Evolutionary conservation across 2,113 vertebrate genomes (phyloP).

Genomic region (Zosterops pallidus): DNA sequence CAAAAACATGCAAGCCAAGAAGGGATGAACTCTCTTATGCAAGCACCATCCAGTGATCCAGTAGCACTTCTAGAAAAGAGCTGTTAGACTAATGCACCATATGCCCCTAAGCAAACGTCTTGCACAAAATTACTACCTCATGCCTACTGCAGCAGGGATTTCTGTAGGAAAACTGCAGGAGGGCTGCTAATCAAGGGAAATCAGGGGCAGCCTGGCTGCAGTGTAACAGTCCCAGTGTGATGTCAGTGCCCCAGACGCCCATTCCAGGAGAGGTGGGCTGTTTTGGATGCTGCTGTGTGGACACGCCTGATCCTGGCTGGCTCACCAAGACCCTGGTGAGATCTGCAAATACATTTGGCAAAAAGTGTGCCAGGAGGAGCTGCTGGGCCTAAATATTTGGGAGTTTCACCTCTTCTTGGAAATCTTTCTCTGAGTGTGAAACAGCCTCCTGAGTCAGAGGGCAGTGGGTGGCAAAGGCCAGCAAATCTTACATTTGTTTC

Average conservation of each 20-base stretch:
- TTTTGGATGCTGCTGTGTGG: background rate
- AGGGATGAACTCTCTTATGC: background rate
- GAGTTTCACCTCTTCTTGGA: background rate
- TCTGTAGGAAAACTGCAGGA: background rate
- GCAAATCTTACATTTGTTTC: background rate
- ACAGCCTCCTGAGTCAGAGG: background rate
- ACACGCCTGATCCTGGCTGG: fast-evolving
- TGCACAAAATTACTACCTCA: background rate
- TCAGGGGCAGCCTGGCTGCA: background rate
- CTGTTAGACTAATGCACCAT: background rate
- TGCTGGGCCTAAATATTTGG: background rate
- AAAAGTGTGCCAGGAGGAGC: background rate
- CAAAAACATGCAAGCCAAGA: background rate
- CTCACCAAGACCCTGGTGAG: background rate
- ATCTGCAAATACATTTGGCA: background rate
- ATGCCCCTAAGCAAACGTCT: background rate
- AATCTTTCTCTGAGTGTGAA: background rate
- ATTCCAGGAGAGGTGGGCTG: background rate
- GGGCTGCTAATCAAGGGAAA: background rate
- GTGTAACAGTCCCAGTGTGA: fast-evolving
- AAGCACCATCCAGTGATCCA: fast-evolving
- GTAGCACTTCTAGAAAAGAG: background rate
- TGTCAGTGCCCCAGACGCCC: fast-evolving
- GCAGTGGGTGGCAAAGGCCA: background rate
- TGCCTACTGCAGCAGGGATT: background rate